Conservation (phyloP, 2,113 vertebrate species). For the Myotis lucifugus region DNA sequence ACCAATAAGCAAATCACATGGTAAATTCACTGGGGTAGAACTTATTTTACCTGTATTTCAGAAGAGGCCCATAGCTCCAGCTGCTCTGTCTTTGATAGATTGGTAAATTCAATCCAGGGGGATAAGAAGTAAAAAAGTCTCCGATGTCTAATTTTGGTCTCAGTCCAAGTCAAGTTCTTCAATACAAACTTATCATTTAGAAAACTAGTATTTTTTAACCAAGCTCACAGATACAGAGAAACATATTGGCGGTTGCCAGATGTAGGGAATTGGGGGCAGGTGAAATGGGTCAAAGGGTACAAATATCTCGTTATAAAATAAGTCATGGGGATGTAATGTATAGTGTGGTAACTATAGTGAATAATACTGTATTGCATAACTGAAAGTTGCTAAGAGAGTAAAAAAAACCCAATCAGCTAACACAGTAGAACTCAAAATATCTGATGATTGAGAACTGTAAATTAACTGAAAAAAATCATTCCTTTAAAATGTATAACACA, state of each 20-base stretch:
- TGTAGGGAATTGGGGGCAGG: background rate
- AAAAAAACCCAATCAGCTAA: background rate
- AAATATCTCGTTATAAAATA: background rate
- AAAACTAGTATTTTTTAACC: slow-evolving; percentile 4
- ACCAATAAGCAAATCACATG: background rate
- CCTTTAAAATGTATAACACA: slow-evolving; percentile 31
- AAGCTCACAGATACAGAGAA: background rate
- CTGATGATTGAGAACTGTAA: background rate
- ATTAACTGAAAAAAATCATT: background rate
- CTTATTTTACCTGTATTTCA: background rate
- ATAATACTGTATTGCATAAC: background rate
- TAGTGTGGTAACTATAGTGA: background rate
- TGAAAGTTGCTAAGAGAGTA: background rate
- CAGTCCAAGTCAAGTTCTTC: slow-evolving; percentile 3
- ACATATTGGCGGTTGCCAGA: background rate
- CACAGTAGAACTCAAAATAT: background rate
- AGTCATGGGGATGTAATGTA: no score
- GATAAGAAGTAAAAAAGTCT: background rate
- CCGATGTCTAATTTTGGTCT: background rate
- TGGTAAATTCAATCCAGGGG: background rate
- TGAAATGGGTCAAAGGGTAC: background rate
- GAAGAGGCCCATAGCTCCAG: background rate
- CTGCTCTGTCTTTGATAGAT: background rate
- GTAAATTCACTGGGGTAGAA: background rate
- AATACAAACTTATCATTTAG: background rate